Evolutionary conservation across 2,797 vertebrate genomes (phyloP), one percentile per base, ranked within the genome.

Genomic region (Onychomys leucogaster): DNA sequence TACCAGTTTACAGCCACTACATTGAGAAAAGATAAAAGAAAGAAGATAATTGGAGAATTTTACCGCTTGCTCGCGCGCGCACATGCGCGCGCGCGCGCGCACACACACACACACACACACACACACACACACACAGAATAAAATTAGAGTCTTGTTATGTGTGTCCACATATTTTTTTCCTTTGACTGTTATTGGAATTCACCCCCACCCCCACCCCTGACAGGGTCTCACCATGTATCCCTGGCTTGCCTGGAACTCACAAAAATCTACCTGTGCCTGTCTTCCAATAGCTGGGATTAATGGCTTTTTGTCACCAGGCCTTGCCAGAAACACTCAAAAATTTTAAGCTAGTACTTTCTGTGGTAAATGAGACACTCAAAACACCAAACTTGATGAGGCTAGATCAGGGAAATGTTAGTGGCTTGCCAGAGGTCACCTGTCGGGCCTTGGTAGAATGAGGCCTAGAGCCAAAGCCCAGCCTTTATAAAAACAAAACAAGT

Each of bases 1-100:
- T 76, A 98, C 98, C 97, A 95, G 98, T 98, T 97, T 98, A 98
- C 97, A 97, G 95, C 98, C 97, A 98, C 97, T 69, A 96, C 11
- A 96, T 97, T 87, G 97, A 96, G 93, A 9, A 88, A 81, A 98
- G 77, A 34, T 29, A 49, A 89, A 5, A 67, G 57, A 61, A 81
- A 59, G n/a, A 89, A 27, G 67, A 83, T 86, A 86, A 2, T 75
- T 90, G 34, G 78, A 96, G 88, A 92, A 78, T 84, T 96, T 90
- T 96, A 93, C 97, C 96, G 37, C n/a, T n/a, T n/a, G 25, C 49
- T 23, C 77, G 23, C 77, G 55, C 52, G 52, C 52, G 52, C 52
- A 52, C 52, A 52, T 49, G 23, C 77, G 23, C 77, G 55, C 52
- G 52, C 49, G 23, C 77, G 23, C 77, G 55, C 52, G 52, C 52